Evolutionary conservation across 2,113 vertebrate species (phyloP).

Genomic region (Corapipo altera): DNA sequence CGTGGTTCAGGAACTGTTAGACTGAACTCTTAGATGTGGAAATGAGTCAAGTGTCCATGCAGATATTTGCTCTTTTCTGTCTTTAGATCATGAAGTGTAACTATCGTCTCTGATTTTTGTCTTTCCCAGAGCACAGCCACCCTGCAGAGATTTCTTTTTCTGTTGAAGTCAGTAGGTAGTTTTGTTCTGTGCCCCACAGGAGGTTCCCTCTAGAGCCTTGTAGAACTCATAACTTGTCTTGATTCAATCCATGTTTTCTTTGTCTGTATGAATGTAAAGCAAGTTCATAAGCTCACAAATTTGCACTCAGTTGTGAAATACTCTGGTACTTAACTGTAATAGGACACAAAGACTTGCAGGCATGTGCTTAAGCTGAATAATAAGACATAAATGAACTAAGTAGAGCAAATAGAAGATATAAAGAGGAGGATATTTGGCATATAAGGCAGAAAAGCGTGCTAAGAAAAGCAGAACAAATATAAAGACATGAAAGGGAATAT

Average conservation of each 20-base stretch:
- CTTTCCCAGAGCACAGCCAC: neutral
- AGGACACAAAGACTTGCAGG: neutral
- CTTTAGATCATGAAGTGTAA: conserved; percentile 1
- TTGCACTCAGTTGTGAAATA: neutral
- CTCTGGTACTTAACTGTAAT: neutral
- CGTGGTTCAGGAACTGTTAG: neutral
- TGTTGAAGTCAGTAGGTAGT: neutral
- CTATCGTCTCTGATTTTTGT: neutral
- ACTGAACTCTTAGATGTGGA: conserved; percentile 25
- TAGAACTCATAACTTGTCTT: neutral
- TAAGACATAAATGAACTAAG: neutral
- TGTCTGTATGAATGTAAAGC: neutral
- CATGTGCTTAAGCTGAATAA: neutral
- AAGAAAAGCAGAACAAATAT: neutral
- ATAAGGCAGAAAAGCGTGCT: neutral
- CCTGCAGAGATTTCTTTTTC: conserved; percentile 8
- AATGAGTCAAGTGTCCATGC: conserved; percentile 37
- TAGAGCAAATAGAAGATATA: neutral
- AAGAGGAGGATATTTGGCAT: neutral
- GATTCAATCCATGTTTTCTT: neutral
- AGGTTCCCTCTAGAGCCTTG: neutral
- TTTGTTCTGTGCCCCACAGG: neutral
- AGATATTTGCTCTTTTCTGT: conserved; percentile 24
- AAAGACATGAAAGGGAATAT: neutral
- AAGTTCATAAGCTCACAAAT: neutral